These are phyloP conservation scores for Acanthosepion esculentum DNA, from an alignment of 2,888 invertebrate genomes.

Conservation along the genomic window DNA sequence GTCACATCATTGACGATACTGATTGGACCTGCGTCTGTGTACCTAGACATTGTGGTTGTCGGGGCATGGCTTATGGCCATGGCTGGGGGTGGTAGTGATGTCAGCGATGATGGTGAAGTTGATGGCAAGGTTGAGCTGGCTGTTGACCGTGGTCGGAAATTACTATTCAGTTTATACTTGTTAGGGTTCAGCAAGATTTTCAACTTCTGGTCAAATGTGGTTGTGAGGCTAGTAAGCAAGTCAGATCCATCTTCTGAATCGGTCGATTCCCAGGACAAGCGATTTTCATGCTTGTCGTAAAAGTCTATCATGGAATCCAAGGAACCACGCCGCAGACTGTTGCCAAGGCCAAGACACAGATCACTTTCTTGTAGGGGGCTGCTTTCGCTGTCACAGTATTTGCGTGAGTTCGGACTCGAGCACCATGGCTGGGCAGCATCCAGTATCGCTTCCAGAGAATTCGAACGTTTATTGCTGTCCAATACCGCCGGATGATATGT, in stretches of 20 bases:
- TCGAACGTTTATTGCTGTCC: conserved; percentile 58
- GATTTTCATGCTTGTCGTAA: conserved; percentile 66
- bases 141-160: conserved; percentile 50
- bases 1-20: conserved; percentile 47
- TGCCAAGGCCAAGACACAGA: conserved; percentile 56
- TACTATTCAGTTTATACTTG: conserved; percentile 61
- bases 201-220: conserved; percentile 71
- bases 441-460: conserved; percentile 64
- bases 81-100: conserved; percentile 44
- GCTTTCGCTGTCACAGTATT: neutral
- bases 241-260: conserved; percentile 71
- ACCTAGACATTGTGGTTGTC: conserved; percentile 38
- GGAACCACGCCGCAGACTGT: conserved; percentile 76
- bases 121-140: conserved; percentile 47
- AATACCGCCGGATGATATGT: conserved; percentile 56
- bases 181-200: conserved; percentile 67
- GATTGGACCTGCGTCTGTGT: conserved; percentile 50
- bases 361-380: conserved; percentile 35
- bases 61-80: conserved; percentile 36
- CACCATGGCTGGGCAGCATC: conserved; percentile 52
- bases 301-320: conserved; percentile 79
- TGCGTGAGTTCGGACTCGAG: conserved; percentile 24
- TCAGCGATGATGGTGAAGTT: conserved; percentile 47
- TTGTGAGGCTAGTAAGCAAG: conserved; percentile 67
- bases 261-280: conserved; percentile 64